A percentile compares a stretch with the other conserved stretches of the same genome.
Evolutionary conservation across 2,113 vertebrate genomes (phyloP).

Genomic region (Aegithalos caudatus): DNA sequence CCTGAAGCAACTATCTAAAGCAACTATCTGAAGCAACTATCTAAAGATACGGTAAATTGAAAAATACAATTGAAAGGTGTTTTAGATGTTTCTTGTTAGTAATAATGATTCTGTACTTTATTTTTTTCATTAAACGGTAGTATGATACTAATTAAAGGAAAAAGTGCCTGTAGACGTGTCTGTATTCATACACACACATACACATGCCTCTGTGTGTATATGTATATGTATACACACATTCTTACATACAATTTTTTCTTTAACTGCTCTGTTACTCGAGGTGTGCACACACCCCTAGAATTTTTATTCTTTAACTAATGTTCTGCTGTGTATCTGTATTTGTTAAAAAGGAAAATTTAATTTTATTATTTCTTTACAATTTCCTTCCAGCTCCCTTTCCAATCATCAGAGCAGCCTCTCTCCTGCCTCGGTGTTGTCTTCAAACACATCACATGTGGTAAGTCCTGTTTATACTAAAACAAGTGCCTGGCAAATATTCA

Average conservation of each 20-base stretch:
- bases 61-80: not conserved
- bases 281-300: not conserved
- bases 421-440: slow-evolving; percentile 79
- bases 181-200: accelerated
- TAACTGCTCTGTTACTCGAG: not conserved
- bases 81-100: not conserved
- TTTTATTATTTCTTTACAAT: not conserved
- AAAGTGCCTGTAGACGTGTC: not conserved
- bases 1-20: not conserved
- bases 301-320: not conserved
- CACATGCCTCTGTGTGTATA: accelerated
- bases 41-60: not conserved
- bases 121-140: not conserved
- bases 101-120: not conserved
- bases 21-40: not conserved
- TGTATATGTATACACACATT: accelerated
- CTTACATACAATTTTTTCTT: not conserved
- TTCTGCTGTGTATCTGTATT: not conserved
- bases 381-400: slow-evolving; percentile 65
- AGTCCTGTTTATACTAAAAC: slow-evolving; percentile 30
- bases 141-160: not conserved
- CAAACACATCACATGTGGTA: slow-evolving; percentile 82
- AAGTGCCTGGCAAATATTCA: not conserved
- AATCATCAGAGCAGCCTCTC: slow-evolving; percentile 85
- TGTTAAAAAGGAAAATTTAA: not conserved